Percentiles rank a stretch among this genome's conserved stretches.
phyloP scores from a whole-genome alignment of 2,113 vertebrate species.

The Rhipidura dahli region DNA sequence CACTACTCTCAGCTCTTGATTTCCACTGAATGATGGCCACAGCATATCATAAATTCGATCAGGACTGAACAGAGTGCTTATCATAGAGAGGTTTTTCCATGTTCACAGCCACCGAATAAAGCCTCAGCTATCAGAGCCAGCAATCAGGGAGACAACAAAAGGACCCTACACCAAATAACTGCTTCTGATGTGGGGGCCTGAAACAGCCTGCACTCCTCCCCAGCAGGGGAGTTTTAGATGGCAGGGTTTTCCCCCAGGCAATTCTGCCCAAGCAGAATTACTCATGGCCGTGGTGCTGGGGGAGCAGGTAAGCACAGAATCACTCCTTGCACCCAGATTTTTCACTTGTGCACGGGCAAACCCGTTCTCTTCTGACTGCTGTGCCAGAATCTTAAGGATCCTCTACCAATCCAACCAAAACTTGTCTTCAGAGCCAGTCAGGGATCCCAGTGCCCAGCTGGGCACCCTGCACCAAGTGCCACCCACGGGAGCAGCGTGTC shows the following conservation, averaged over 20 bases:
- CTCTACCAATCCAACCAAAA: not conserved
- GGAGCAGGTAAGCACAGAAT: not conserved
- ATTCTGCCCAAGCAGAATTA: not conserved
- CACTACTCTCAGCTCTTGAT: not conserved
- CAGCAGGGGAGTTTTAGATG: not conserved
- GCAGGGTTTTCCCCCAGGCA: not conserved
- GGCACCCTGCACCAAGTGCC: not conserved
- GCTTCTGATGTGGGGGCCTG: not conserved
- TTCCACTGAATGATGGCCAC: not conserved
- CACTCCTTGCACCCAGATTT: not conserved
- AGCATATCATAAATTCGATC: not conserved
- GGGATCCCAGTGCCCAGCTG: not conserved
- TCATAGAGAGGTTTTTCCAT: not conserved
- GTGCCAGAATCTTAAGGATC: not conserved
- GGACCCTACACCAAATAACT: not conserved
- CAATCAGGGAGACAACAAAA: not conserved
- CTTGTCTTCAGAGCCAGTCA: not conserved
- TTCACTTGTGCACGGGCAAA: not conserved
- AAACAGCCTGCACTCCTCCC: not conserved
- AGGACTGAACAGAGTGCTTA: not conserved
- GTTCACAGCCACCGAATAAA: not conserved
- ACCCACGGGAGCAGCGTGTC: accelerated
- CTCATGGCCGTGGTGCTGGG: not conserved
- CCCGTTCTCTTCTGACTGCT: not conserved
- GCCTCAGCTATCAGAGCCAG: not conserved